Conservation (phyloP, 2,797 vertebrate genomes). For the Xerus rutilus region DNA sequence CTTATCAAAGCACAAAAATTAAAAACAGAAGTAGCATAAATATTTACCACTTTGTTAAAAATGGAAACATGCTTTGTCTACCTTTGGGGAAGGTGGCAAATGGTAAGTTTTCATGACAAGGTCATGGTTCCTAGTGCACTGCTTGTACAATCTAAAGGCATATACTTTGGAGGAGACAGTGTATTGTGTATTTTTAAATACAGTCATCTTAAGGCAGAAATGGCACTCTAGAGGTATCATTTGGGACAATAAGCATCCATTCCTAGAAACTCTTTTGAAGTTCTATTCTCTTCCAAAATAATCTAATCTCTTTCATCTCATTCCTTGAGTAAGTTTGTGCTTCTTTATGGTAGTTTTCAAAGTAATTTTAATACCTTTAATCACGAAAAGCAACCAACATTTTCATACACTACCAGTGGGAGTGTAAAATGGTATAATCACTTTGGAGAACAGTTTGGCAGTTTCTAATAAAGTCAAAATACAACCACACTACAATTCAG, state of each 20-base stretch:
- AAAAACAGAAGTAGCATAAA: neutral
- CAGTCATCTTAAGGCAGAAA: conserved; percentile 11
- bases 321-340: conserved; percentile 7
- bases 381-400: neutral
- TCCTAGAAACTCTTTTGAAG: neutral
- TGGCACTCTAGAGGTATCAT: neutral
- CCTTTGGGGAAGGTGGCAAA: neutral
- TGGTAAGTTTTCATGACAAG: neutral
- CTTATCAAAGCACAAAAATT: conserved; percentile 31
- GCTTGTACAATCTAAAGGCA: neutral
- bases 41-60: neutral
- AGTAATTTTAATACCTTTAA: neutral
- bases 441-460: neutral
- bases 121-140: neutral
- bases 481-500: neutral
- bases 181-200: neutral
- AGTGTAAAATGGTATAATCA: neutral
- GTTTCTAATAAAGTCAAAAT: conserved; percentile 53
- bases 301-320: conserved; percentile 13
- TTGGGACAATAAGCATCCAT: neutral
- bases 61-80: neutral
- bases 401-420: neutral
- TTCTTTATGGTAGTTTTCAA: neutral
- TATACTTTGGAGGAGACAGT: neutral
- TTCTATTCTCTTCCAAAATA: conserved; percentile 30